A percentile compares a stretch with the other conserved stretches of the same genome.
These are phyloP conservation scores for Alloscopus bannaensis DNA, from an alignment of 2,888 invertebrate species.

Conservation along the genomic window DNA sequence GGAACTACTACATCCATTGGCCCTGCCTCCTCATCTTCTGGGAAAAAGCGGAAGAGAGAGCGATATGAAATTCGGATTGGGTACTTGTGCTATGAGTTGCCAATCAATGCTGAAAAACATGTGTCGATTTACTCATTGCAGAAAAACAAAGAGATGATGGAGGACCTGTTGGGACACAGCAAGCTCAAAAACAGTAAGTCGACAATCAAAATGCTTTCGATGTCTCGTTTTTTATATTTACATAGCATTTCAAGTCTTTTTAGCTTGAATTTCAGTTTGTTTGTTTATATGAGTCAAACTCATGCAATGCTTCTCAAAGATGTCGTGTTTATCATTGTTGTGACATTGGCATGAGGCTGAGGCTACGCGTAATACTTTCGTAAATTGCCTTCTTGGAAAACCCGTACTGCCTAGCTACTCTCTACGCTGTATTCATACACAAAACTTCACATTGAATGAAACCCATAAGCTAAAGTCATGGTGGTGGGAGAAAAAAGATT, in stretches of 20 bases:
- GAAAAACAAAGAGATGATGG: conserved; percentile 87
- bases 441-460: no score
- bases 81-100: conserved; percentile 69
- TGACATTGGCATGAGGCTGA: no score
- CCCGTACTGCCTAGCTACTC: no score
- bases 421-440: no score
- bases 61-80: conserved; percentile 73
- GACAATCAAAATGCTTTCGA: conserved; percentile 1
- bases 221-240: neutral
- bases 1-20: conserved; percentile 28
- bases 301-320: no score
- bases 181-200: conserved; percentile 83
- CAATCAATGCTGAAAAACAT: conserved; percentile 68
- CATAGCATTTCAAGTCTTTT: no score
- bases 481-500: no score
- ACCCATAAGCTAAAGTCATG: no score
- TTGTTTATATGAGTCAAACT: conserved; percentile 6
- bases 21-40: conserved; percentile 38
- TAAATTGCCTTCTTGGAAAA: no score
- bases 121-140: conserved; percentile 78
- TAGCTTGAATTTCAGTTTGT: neutral
- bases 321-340: no score
- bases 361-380: no score
- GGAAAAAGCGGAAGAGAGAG: conserved; percentile 69
- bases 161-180: conserved; percentile 82